Conservation (phyloP, 53 echinoderm and acorn worm genomes). For the Astropecten irregularis region DNA sequence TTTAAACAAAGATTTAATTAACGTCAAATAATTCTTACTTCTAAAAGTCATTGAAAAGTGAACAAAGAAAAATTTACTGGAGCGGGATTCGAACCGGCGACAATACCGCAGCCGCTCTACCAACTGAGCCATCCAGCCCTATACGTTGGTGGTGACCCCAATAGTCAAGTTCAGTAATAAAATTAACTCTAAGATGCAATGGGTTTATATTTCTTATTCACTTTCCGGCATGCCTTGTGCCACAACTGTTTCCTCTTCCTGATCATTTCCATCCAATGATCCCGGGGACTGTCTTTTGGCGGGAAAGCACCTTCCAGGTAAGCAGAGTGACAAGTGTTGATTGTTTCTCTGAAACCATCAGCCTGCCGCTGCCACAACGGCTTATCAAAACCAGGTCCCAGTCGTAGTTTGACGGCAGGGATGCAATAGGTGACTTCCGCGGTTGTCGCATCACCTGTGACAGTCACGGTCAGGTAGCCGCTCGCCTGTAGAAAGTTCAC, state of each 20-base stretch:
- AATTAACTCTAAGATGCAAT: too few species aligned
- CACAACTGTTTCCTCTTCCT: not conserved
- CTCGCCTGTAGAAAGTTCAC: not conserved
- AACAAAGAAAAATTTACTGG: too few species aligned
- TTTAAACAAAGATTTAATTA: too few species aligned
- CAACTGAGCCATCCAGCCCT: too few species aligned
- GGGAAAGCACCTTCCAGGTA: constrained; percentile 9
- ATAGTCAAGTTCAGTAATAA: too few species aligned
- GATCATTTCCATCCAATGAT: not conserved
- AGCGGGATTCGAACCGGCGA: too few species aligned
- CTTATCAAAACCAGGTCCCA: not conserved
- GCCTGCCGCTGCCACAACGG: constrained; percentile 13
- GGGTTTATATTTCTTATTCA: not conserved
- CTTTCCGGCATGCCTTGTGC: not conserved
- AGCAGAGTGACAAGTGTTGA: not conserved
- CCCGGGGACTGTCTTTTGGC: not conserved
- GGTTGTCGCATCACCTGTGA: not conserved
- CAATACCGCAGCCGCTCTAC: too few species aligned
- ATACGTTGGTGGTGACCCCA: too few species aligned
- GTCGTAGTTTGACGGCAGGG: not conserved
- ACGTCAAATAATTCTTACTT: too few species aligned
- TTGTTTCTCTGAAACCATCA: not conserved
- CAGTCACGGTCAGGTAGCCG: not conserved
- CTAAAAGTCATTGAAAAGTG: too few species aligned
- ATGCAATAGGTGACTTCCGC: constrained; percentile 8